Evolutionary conservation across 2,888 invertebrate genomes (phyloP), one percentile per base, ranked within the genome.

Genomic region (Drosophila siamana): DNA sequence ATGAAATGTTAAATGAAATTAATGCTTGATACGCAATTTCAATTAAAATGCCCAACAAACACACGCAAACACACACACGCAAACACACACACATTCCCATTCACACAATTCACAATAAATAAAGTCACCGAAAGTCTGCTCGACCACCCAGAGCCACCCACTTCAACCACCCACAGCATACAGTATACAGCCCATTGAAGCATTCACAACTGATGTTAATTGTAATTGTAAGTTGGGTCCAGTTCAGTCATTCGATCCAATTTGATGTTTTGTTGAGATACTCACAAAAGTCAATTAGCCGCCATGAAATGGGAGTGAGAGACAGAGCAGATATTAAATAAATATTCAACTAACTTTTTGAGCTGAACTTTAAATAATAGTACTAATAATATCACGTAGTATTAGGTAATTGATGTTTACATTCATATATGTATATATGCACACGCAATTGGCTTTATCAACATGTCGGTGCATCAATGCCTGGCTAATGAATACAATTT

Each of bases 11-110:
- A 71, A 71, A 71, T 64, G 59, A 74, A 74, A 74, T 72, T 72
- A 71, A 71, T 74, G 61, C 65, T 44, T 51, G 71, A 61, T 68
- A 65, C 68, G 62, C 64, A 68, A 69, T 69, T 71, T 74, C 72
- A 74, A 74, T 74, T 74, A 74, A 72, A 74, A 65, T 68, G 55
- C 60, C 46, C 59, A 47, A 51, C 41, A 61, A 24, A 44, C 26
- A 61, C 36, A 61, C 36, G 47, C 41, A 61, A 24, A 44, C 26
- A 61, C 36, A 61, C 36, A 61, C 13, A 52, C n/a, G n/a, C n/a
- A n/a, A n/a, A 44, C 16, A 22, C 47, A 26, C n/a, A 48, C 50
- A 50, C 24, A 24, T 19, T 26, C 38, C 28, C 48, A 46, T 13
- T 4, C n/a, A n/a, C 33, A 36, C 33, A 26, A 16, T 41, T 24